Evolutionary conservation across 2,113 vertebrate genomes (phyloP).

Genomic region (Trichomycterus rosablanca): DNA sequence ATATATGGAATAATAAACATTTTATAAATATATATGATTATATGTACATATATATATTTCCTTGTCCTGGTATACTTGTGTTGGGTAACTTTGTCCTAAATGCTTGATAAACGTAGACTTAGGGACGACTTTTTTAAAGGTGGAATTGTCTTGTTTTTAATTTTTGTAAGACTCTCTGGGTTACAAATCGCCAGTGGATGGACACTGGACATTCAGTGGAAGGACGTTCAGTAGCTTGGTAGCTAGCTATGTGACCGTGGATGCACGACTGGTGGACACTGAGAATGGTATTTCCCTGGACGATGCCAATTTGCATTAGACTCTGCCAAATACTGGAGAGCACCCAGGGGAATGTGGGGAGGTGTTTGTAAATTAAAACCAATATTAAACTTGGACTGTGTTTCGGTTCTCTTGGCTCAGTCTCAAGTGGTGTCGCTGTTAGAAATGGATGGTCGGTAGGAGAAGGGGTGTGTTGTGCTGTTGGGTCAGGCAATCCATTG

Average conservation of each 20-base stretch:
- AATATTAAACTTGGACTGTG: conserved; percentile 42
- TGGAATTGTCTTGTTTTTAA: conserved; percentile 35
- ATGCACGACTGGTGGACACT: neutral
- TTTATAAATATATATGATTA: conserved; percentile 71
- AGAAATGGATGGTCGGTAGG: neutral
- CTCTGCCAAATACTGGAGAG: conserved; percentile 13
- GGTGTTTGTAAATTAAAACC: conserved; percentile 40
- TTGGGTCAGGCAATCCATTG: conserved; percentile 2
- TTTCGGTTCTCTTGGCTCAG: conserved; percentile 58
- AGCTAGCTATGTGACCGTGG: neutral
- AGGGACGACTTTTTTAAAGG: conserved; percentile 50
- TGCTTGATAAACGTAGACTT: conserved; percentile 54
- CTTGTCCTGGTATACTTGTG: conserved; percentile 76
- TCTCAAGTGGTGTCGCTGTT: conserved; percentile 49
- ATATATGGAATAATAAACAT: conserved; percentile 81
- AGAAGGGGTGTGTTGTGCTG: neutral
- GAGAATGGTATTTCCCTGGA: conserved; percentile 1
- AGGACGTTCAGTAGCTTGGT: conserved; percentile 16
- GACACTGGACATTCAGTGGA: conserved; percentile 7
- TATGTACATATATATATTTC: conserved; percentile 72
- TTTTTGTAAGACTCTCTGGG: conserved; percentile 50
- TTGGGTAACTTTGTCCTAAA: conserved; percentile 68
- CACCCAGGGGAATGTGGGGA: conserved; percentile 18
- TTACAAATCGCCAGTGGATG: conserved; percentile 41
- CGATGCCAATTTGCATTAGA: conserved; percentile 5